phyloP scores from a whole-genome alignment of 2,888 invertebrate genomes.

The Apotomis betuletana region DNA sequence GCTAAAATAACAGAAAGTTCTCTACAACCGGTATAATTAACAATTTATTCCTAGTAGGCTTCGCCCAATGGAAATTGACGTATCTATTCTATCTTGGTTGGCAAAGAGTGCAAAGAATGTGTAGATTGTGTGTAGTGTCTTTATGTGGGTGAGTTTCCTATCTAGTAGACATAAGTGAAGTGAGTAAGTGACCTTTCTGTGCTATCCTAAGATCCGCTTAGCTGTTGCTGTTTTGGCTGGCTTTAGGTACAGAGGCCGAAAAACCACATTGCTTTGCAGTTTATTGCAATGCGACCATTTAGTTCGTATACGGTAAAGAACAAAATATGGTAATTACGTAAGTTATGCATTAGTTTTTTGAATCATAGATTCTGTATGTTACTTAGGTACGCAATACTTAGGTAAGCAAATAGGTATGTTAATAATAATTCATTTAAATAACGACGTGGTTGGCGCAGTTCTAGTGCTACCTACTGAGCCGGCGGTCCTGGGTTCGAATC shows the following conservation, averaged over 20 bases:
- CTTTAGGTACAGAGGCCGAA: constrained; percentile 23
- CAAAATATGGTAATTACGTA: neutral
- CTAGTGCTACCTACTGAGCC: too few relatives aligned
- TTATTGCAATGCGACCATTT: constrained; percentile 38
- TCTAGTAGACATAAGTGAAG: too few relatives aligned
- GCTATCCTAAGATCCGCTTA: neutral
- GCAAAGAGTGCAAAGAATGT: neutral
- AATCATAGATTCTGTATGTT: too few relatives aligned
- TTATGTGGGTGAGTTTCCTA: neutral
- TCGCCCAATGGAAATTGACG: neutral
- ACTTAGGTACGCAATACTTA: too few relatives aligned
- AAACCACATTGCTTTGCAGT: constrained; percentile 36
- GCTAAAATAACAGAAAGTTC: neutral
- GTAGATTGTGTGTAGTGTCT: neutral
- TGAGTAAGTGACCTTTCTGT: neutral
- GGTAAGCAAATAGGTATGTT: too few relatives aligned
- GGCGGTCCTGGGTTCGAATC: too few relatives aligned
- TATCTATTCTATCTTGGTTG: neutral
- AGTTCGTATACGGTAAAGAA: neutral
- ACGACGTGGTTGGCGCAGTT: too few relatives aligned
- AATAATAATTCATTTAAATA: too few relatives aligned
- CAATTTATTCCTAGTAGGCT: neutral
- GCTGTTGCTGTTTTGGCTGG: constrained; percentile 15
- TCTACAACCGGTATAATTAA: neutral
- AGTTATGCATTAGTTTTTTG: too few relatives aligned